A percentile compares a stretch with the other conserved stretches of the same genome.
These are phyloP conservation scores for Adrianichthys oophorus DNA, from an alignment of 2,797 vertebrate species.

Conservation along the genomic window DNA sequence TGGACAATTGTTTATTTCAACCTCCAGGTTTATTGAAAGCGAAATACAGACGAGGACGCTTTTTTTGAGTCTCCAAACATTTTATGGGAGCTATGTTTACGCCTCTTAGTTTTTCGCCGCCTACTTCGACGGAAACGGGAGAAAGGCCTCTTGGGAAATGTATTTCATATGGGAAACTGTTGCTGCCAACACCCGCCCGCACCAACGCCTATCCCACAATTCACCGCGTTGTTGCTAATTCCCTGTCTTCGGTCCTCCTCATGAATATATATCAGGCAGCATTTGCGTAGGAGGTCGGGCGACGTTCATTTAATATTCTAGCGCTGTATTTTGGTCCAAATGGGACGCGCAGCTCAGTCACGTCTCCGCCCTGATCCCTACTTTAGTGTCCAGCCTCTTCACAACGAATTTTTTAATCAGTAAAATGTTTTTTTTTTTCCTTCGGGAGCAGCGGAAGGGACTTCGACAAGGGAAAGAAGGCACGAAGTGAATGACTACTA, in stretches of 20 bases:
- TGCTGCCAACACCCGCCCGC: rapidly evolving
- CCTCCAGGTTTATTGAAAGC: no score
- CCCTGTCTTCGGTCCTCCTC: conserved; percentile 74
- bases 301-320: conserved; percentile 80
- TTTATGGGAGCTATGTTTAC: conserved; percentile 66
- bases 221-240: conserved; percentile 60
- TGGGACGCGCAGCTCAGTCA: conserved; percentile 65
- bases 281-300: conserved; percentile 79
- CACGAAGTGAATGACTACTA: conserved; percentile 74
- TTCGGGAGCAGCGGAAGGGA: conserved; percentile 58
- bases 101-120: conserved; percentile 47
- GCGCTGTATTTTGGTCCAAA: conserved; percentile 65
- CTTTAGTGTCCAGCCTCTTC: conserved; percentile 59
- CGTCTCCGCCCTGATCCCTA: conserved; percentile 72
- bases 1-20: no score
- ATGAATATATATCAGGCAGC: conserved; percentile 76
- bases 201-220: conserved; percentile 56
- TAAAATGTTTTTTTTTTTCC: conserved; percentile 62
- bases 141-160: conserved; percentile 51
- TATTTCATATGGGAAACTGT: neutral
- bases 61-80: conserved; percentile 20
- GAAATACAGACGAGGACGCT: no score
- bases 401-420: conserved; percentile 55
- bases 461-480: conserved; percentile 49
- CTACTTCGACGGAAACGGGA: conserved; percentile 4